Base-by-base conservation (phyloP, 2,888 invertebrate genomes). In the Callimorpha dominula region DNA sequence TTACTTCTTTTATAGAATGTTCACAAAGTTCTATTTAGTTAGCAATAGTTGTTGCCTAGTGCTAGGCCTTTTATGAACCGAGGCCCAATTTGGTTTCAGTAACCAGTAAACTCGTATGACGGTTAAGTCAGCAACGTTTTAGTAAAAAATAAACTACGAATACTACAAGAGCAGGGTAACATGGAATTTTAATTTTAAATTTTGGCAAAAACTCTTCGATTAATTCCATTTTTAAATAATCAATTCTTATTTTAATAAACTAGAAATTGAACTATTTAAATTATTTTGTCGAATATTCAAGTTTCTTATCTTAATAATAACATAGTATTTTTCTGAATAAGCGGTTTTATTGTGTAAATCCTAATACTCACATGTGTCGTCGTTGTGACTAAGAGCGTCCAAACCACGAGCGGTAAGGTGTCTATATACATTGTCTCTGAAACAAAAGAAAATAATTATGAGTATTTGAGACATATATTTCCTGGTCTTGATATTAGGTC, bases 351-450 rank as follows among this genome's bases (percentile, higher is more conserved):
- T 54, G n/a, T n/a, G 4, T 9, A n/a, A 54, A n/a, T 40, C 4
- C n/a, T 57, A 57, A 12, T 86, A 97, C 98, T 98, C 95, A 98
- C 98, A 96, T 97, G 69, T 69, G 71, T 97, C 96, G 97, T 97
- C 95, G 97, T 97, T 96, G 97, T 97, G 96, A 97, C 97, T 96
- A 97, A 96, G 96, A 98, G 97, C 97, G 98, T 97, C 98, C 98
- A 98, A 96, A 97, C 97, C 97, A 98, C 97, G 96, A 98, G 97
- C 97, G 98, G 98, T 97, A 98, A 97, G 97, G 98, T 97, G 97
- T 97, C 97, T 97, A 97, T 98, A 90, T 94, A 93, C 98, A 98
- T 98, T 97, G 97, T 98, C 96, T 97, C 98, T 98, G 97, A 79
- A 98, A 98, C 94, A 96, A 96, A 95, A 95, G 90, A 92, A 90